Conservation (phyloP, 2,113 vertebrate genomes). For the Anhinga anhinga region DNA sequence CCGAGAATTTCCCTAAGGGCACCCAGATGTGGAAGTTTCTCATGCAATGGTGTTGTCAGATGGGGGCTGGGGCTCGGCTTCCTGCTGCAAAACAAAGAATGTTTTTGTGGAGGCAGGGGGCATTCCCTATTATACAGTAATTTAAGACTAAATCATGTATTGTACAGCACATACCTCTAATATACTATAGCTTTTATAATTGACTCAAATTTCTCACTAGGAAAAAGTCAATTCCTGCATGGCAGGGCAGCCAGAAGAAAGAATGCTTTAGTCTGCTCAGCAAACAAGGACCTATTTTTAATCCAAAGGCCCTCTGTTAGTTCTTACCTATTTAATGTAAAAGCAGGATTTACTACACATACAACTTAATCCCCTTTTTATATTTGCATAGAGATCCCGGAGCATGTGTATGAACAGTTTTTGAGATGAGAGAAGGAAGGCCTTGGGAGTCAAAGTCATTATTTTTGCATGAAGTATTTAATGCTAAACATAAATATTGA, state of each 20-base stretch:
- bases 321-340: conserved; percentile 3
- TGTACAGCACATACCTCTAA: not conserved
- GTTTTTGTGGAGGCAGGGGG: not conserved
- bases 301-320: not conserved
- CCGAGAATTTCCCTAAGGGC: not conserved
- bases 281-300: conserved; percentile 30
- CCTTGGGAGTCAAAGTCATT: conserved; percentile 12
- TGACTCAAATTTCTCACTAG: not conserved
- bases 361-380: conserved; percentile 16
- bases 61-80: not conserved
- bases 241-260: not conserved
- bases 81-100: not conserved
- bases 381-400: not conserved
- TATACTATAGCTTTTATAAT: not conserved
- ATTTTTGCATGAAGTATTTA: conserved; percentile 60
- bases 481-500: conserved; percentile 54
- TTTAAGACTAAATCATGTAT: not conserved
- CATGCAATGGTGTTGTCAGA: not conserved
- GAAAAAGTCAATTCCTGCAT: not conserved
- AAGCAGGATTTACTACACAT: conserved; percentile 14
- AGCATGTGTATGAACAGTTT: conserved; percentile 10
- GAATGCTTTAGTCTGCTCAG: not conserved
- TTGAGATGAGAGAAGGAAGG: conserved; percentile 38
- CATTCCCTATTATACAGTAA: not conserved
- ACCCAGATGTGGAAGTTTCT: not conserved